Conservation (phyloP, 2,797 vertebrate species). For the Galago senegalensis region DNA sequence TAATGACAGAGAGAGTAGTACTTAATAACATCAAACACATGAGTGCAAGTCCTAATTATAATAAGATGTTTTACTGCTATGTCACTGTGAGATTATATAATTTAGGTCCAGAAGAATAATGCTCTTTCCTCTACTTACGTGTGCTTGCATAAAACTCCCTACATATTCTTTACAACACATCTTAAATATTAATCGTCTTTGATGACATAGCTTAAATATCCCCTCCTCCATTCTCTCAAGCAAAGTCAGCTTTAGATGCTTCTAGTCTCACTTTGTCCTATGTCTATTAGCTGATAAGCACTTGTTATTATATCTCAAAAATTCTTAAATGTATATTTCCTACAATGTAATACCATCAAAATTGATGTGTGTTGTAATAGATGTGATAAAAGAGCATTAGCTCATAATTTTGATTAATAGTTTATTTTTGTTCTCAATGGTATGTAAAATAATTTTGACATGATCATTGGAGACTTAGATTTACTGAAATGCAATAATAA, state of each 20-base stretch:
- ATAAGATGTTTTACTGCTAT: neutral
- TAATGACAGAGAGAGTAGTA: neutral
- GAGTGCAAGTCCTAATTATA: neutral
- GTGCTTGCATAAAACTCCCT: neutral
- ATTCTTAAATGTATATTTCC: neutral
- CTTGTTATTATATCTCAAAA: neutral
- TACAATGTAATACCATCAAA: neutral
- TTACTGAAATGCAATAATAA: neutral
- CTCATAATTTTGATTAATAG: neutral
- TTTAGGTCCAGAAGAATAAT: neutral
- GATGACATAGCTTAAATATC: neutral
- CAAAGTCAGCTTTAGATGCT: neutral
- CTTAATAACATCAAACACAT: neutral
- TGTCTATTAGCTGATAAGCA: neutral
- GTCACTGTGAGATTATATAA: neutral
- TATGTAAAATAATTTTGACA: neutral
- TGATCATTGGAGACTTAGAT: neutral
- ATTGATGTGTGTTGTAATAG: neutral
- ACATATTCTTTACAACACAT: neutral
- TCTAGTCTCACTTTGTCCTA: neutral
- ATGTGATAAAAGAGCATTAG: neutral
- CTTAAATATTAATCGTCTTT: neutral
- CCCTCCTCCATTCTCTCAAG: neutral
- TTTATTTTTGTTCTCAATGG: neutral
- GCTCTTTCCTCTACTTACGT: slow-evolving; percentile 24